Evolutionary conservation across 2,113 vertebrate genomes (phyloP).

Genomic region (Dryoscopus gambensis): DNA sequence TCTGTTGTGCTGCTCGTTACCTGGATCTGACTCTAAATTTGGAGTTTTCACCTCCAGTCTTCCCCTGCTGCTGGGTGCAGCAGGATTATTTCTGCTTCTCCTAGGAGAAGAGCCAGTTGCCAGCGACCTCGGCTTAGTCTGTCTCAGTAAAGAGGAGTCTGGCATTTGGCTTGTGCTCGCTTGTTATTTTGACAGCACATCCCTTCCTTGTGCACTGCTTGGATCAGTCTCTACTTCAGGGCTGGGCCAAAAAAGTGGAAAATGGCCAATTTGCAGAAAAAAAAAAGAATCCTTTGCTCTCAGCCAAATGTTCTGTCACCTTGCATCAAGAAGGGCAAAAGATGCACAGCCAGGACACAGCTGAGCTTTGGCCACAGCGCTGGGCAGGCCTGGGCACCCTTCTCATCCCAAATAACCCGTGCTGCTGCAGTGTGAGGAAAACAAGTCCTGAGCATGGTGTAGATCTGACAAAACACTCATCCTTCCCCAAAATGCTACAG

Average conservation of each 20-base stretch:
- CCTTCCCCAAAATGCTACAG: neutral
- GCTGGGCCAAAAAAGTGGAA: neutral
- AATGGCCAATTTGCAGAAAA: neutral
- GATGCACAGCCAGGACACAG: neutral
- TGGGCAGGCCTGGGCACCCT: neutral
- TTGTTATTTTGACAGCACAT: neutral
- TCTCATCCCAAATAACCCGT: neutral
- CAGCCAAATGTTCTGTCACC: neutral
- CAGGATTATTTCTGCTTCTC: neutral
- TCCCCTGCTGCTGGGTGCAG: neutral
- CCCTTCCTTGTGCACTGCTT: neutral
- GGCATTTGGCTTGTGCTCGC: neutral
- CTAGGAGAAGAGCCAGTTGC: neutral
- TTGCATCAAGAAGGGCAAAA: neutral
- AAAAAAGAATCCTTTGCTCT: rapidly evolving
- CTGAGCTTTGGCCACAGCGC: neutral
- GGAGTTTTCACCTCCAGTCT: neutral
- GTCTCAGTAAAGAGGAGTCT: neutral
- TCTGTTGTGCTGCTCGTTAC: neutral
- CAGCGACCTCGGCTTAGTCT: neutral
- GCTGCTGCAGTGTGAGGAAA: neutral
- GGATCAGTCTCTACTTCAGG: neutral
- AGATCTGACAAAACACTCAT: neutral
- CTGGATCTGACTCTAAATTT: neutral
- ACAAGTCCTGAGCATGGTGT: neutral